phyloP scores from a whole-genome alignment of 2,888 invertebrate species.

The Entomobrya proxima region DNA sequence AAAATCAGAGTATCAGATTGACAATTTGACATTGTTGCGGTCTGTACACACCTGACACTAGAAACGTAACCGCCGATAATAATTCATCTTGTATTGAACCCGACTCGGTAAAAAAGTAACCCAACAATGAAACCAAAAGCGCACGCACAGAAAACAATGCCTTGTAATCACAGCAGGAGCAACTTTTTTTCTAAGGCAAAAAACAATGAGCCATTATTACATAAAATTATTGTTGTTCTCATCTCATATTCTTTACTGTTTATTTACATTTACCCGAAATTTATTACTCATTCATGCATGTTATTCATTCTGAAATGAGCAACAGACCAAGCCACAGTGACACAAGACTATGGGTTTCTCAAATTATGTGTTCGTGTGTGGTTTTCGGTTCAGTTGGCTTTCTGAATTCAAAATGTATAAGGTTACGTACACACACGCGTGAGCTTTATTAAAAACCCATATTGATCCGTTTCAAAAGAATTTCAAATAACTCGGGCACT shows the following conservation, averaged over 20 bases:
- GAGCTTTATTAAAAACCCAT: slow-evolving; percentile 50
- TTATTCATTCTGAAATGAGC: slow-evolving; percentile 50
- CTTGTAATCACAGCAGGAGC: slow-evolving; percentile 39
- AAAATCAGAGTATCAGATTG: slow-evolving; percentile 6
- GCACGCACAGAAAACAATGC: slow-evolving; percentile 22
- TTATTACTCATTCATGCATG: slow-evolving; percentile 62
- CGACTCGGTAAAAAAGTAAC: background rate
- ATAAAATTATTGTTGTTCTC: slow-evolving; percentile 46
- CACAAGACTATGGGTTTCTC: background rate
- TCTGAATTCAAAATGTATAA: background rate
- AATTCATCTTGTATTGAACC: background rate
- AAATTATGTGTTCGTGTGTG: background rate
- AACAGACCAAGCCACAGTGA: slow-evolving; percentile 7
- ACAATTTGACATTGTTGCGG: slow-evolving; percentile 50
- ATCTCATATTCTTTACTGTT: slow-evolving; percentile 43
- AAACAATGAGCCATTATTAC: slow-evolving; percentile 48
- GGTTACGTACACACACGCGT: slow-evolving; percentile 53
- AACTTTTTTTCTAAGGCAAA: slow-evolving; percentile 7
- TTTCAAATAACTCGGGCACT: slow-evolving; percentile 24
- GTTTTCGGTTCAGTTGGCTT: background rate
- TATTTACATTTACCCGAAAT: slow-evolving; percentile 37
- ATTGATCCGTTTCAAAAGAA: slow-evolving; percentile 51
- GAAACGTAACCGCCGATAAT: background rate
- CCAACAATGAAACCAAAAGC: slow-evolving; percentile 30
- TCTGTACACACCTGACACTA: background rate